Evolutionary conservation across 2,797 vertebrate genomes (phyloP).

Genomic region (Xenopus petersii): DNA sequence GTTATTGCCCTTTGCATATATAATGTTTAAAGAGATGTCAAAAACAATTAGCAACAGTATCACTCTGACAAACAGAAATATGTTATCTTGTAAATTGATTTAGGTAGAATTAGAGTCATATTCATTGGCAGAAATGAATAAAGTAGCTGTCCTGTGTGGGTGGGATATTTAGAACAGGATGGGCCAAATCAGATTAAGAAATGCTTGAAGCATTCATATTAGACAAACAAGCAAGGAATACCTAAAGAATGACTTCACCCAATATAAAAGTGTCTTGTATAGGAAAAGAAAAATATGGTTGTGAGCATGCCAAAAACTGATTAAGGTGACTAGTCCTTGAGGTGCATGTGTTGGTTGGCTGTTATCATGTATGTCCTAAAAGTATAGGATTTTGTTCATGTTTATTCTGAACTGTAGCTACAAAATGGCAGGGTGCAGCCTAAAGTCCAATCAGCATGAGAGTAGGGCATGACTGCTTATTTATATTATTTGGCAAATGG

Average conservation of each 20-base stretch:
- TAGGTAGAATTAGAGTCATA: constrained; percentile 45
- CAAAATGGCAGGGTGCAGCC: too few species aligned
- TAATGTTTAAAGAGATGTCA: constrained; percentile 9
- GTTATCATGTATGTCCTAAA: too few species aligned
- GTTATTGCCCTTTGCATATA: not conserved
- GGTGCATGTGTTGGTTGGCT: too few species aligned
- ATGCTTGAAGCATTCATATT: constrained; percentile 15
- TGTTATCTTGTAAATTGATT: constrained; percentile 48
- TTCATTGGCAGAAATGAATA: constrained; percentile 49
- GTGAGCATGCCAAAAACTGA: not conserved
- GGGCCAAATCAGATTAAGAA: constrained; percentile 17
- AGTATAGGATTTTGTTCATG: too few species aligned
- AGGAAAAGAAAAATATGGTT: not conserved
- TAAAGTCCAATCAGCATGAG: too few species aligned
- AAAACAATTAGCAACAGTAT: constrained; percentile 37
- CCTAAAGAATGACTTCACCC: not conserved
- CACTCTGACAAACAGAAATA: constrained; percentile 49
- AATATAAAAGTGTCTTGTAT: not conserved
- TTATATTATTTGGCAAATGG: too few species aligned
- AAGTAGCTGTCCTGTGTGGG: constrained; percentile 41
- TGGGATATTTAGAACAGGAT: constrained; percentile 36
- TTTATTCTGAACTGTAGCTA: too few species aligned
- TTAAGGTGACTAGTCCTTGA: too few species aligned
- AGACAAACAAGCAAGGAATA: constrained; percentile 35
- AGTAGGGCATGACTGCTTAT: too few species aligned